Evolutionary conservation across 2,888 invertebrate genomes (phyloP), one percentile per base, ranked within the genome.

Genomic region (Phyllotreta striolata): DNA sequence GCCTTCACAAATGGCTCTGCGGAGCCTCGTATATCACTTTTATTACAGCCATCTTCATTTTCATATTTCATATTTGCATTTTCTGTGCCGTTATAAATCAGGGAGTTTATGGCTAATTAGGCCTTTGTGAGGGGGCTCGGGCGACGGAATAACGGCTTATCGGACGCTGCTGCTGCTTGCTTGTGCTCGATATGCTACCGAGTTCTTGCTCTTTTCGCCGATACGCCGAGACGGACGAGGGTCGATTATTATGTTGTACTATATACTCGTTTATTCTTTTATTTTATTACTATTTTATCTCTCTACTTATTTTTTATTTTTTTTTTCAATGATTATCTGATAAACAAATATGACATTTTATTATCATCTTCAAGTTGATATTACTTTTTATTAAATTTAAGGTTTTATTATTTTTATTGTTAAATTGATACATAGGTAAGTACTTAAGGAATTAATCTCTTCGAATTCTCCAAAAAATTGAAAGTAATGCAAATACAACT

Each of bases 21-120:
- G 86, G 89, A 88, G 88, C 86, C 87, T 86, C 86, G 85, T 89
- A 88, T 88, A 89, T 89, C 89, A 88, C 87, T 89, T 89, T 89
- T 89, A 89, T 89, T 88, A 88, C 88, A 87, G 88, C 82, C 83
- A 83, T 84, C 83, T 83, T 83, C 83, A 84, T 84, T 84, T 84
- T 84, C 84, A 84, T 84, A 84, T 84, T 84, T 84, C 84, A 84
- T 84, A 84, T 84, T 84, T 84, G 84, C 84, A 84, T 84, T 84
- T 84, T 84, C 83, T 83, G 82, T 82, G 83, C 84, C 83, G 84
- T 84, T 84, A 85, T 86, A 85, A 85, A 86, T 86, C 86, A 86
- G 83, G 80, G 83, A 84, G 84, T 85, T 86, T 85, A 86, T 85
- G 85, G 85, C 86, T 86, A 86, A 86, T 85, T 86, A 86, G 86